Base-by-base conservation (phyloP, 2,888 invertebrate species). In the Zeuzera pyrina region DNA sequence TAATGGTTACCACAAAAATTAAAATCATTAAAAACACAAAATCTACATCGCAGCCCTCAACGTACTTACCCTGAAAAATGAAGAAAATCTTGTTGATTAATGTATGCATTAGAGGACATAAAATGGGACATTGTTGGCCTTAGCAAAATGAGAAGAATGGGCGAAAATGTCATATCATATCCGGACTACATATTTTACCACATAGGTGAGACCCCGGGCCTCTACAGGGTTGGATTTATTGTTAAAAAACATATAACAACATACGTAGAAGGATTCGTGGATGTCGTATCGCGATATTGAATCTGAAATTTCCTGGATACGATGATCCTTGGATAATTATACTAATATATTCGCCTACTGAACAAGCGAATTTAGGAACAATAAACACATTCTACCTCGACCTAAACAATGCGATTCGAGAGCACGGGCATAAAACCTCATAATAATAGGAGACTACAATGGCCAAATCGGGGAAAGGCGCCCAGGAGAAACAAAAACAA, bases 291-390 rank as follows among this genome's bases (percentile, higher is more conserved):
- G 42, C 49, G 11, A 24, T 47, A 3, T 26, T 48, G 36, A 48
- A 44, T 29, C 3, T 51, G 4, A 47, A 30, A n/a, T n/a, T n/a
- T n/a, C n/a, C n/a, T n/a, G n/a, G n/a, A n/a, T n/a, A n/a, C n/a
- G n/a, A n/a, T n/a, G 40, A 47, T 32, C n/a, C 36, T 22, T 49
- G 46, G 49, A 38, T 46, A 2, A 44, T 51, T 12, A 12, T 48
- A 33, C 45, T 47, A 39, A 21, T 45, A 12, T 49, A 52, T 12
- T 48, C 46, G 8, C 49, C 43, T 5, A 49, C 52, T 2, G 45
- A 49, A 39, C 39, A 49, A 35, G 35, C 45, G 0, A 33, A 42
- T 10, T 3, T 12, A 23, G 29, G 13, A 33, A 23, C 39, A 42
- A 46, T 48, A 23, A 33, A 44, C 10, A 15, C 26, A 16, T 49